Conservation (phyloP, 2,113 vertebrate species). For the Irena cyanogastra region DNA sequence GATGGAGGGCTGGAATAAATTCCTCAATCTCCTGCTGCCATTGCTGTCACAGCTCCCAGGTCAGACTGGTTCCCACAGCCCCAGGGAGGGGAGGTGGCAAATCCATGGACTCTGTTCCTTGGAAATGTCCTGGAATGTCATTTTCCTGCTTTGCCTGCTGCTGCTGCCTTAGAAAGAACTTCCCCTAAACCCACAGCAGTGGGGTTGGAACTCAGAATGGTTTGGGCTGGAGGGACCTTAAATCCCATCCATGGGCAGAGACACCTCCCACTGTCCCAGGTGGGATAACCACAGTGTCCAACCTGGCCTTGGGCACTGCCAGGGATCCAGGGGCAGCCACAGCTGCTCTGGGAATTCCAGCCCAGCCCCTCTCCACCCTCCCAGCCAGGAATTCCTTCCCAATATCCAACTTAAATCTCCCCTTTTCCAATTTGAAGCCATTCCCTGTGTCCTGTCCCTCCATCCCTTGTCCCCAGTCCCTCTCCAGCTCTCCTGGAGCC, state of each 20-base stretch:
- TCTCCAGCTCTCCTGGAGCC: background rate
- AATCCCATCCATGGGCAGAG: background rate
- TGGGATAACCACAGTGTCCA: too few relatives aligned
- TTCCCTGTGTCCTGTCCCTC: background rate
- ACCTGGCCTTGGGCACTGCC: background rate
- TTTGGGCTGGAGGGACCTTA: background rate
- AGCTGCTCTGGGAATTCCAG: background rate
- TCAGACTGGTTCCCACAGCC: background rate
- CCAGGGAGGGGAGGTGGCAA: background rate
- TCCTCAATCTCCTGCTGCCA: background rate
- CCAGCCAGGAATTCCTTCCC: background rate
- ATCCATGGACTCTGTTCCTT: background rate
- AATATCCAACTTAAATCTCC: too few relatives aligned
- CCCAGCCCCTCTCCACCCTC: background rate
- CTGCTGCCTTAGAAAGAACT: background rate
- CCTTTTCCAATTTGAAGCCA: too few relatives aligned
- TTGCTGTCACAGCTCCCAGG: background rate
- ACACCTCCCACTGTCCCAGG: background rate
- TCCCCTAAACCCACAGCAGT: background rate
- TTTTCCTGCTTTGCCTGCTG: background rate
- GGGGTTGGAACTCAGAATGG: background rate
- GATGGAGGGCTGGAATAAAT: background rate
- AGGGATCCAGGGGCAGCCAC: background rate
- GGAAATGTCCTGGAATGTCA: background rate
- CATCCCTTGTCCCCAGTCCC: background rate